Evolutionary conservation across 2,888 invertebrate genomes (phyloP).

Genomic region (Cylindroiulus punctatus): DNA sequence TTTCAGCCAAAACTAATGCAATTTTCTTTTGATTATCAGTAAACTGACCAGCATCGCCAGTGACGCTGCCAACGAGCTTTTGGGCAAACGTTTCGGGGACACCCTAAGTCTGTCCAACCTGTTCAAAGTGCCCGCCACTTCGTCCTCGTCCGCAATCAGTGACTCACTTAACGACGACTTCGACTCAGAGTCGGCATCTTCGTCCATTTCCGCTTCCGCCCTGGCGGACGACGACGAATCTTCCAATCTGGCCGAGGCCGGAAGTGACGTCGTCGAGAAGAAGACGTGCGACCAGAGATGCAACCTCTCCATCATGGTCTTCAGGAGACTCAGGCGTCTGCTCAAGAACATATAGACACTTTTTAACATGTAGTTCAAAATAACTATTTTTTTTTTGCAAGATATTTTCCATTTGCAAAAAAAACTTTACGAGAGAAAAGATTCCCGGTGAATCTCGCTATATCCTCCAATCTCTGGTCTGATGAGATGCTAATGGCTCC

Average conservation of each 20-base stretch:
- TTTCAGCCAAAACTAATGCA: background rate
- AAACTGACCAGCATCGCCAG: slow-evolving; percentile 56
- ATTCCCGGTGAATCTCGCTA: slow-evolving; percentile 29
- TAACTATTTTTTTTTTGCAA: background rate
- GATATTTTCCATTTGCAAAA: background rate
- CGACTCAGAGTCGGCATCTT: slow-evolving; percentile 16
- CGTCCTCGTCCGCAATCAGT: background rate
- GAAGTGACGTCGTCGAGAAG: slow-evolving; percentile 52
- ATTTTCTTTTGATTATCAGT: slow-evolving; percentile 48
- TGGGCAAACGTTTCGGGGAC: slow-evolving; percentile 55
- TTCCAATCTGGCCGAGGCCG: slow-evolving; percentile 36
- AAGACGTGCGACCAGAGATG: slow-evolving; percentile 54
- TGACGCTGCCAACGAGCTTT: slow-evolving; percentile 56
- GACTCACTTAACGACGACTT: slow-evolving; percentile 32
- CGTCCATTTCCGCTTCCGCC: background rate
- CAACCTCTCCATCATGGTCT: slow-evolving; percentile 52
- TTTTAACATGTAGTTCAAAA: background rate
- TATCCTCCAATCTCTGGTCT: background rate
- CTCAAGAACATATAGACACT: slow-evolving; percentile 38
- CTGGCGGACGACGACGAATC: slow-evolving; percentile 20
- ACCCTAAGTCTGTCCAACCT: slow-evolving; percentile 46
- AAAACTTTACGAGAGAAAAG: background rate
- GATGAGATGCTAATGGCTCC: background rate
- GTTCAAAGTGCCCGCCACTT: slow-evolving; percentile 39
- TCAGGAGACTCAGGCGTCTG: slow-evolving; percentile 53